Conservation (phyloP, 2,113 vertebrate species). For the Mirounga angustirostris region DNA sequence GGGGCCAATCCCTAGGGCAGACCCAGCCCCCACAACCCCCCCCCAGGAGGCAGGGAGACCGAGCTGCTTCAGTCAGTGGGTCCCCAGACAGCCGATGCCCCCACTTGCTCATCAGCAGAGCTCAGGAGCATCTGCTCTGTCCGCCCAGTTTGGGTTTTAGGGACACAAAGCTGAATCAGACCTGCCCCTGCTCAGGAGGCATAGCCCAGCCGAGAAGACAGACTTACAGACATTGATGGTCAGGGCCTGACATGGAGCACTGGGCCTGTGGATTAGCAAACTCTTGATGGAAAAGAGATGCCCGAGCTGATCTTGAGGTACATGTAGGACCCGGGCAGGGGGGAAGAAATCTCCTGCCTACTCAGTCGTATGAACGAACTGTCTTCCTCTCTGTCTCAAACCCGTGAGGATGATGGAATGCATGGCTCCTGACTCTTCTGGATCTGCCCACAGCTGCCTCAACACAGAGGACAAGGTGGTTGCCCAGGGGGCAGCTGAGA, state of each 20-base stretch:
- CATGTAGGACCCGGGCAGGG: accelerated
- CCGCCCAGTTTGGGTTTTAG: background rate
- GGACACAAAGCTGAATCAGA: background rate
- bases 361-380: background rate
- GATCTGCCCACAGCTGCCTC: background rate
- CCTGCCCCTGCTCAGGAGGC: accelerated
- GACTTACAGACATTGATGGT: background rate
- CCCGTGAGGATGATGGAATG: accelerated
- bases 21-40: too few species aligned
- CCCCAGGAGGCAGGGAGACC: background rate
- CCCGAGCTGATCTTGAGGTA: background rate
- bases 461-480: background rate
- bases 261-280: background rate
- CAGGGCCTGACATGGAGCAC: background rate
- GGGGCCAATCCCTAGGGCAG: background rate
- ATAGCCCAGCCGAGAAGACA: background rate
- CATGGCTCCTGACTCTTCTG: background rate
- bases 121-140: background rate
- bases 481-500: background rate
- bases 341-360: too few species aligned
- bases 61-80: background rate
- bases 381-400: background rate
- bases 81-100: background rate
- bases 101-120: background rate
- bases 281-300: background rate